A percentile compares a stretch with the other conserved stretches of the same genome.
Conservation (phyloP, 1,140 invertebrate genomes). For the Neodiprion fabricii region DNA sequence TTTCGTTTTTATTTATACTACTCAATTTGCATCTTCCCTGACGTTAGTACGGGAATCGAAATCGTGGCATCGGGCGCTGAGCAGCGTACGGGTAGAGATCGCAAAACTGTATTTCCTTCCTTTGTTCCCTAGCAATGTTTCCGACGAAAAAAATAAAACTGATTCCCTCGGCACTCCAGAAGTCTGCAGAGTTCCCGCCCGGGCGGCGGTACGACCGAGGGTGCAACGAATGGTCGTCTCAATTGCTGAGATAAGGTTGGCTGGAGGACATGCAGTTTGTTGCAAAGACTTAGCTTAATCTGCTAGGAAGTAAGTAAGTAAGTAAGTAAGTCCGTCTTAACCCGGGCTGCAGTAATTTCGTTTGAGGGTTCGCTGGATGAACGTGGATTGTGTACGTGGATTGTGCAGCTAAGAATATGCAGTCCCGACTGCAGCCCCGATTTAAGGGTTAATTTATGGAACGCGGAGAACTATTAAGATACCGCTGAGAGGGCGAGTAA, state of each 20-base stretch:
- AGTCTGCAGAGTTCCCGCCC: background rate
- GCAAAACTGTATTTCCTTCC: too few relatives aligned
- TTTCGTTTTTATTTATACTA: too few relatives aligned
- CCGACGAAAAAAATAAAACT: too few relatives aligned
- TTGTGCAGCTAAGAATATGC: background rate
- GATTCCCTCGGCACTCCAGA: too few relatives aligned
- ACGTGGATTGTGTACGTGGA: background rate
- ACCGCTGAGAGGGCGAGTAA: background rate
- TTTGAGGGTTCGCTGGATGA: background rate
- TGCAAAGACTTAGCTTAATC: slow-evolving; percentile 32
- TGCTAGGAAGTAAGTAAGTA: slow-evolving; percentile 26
- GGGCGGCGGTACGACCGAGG: background rate
- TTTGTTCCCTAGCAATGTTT: too few relatives aligned
- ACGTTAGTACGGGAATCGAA: too few relatives aligned
- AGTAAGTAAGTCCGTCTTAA: slow-evolving; percentile 30
- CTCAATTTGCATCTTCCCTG: too few relatives aligned
- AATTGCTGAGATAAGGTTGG: slow-evolving; percentile 32
- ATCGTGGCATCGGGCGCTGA: too few relatives aligned
- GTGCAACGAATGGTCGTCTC: slow-evolving; percentile 20
- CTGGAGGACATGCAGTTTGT: slow-evolving; percentile 25
- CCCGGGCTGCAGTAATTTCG: background rate
- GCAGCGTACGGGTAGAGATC: too few relatives aligned
- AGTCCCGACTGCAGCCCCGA: background rate
- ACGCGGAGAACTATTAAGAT: background rate
- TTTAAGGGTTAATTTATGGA: slow-evolving; percentile 1